Percentiles rank a stretch among this genome's conserved stretches.
Evolutionary conservation across 2,797 vertebrate genomes (phyloP).

Genomic region (Enteromius paludinosus): DNA sequence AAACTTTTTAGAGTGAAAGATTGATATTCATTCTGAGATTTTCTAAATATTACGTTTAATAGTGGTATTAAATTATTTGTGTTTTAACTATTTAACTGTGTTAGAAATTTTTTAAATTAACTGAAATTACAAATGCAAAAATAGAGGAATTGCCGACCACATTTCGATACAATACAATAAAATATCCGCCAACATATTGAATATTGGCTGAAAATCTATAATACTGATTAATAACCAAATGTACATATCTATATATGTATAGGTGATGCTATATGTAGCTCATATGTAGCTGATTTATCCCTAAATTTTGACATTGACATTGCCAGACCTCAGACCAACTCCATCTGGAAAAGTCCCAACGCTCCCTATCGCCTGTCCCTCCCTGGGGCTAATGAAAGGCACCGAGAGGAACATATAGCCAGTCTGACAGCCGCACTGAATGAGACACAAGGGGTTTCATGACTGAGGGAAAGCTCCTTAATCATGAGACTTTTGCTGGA

Average conservation of each 20-base stretch:
- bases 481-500: conserved; percentile 33
- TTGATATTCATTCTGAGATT: too few species aligned
- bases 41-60: too few species aligned
- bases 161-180: not conserved
- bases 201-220: not conserved
- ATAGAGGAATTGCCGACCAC: too few species aligned
- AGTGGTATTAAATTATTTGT: too few species aligned
- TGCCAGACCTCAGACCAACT: not conserved
- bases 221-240: not conserved
- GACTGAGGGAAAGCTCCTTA: conserved; percentile 30
- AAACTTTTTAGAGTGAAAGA: too few species aligned
- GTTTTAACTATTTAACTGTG: too few species aligned
- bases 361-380: not conserved
- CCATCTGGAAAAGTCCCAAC: not conserved
- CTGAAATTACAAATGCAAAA: too few species aligned
- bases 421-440: conserved; percentile 40
- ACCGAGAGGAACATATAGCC: conserved; percentile 49
- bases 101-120: too few species aligned
- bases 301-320: conserved; percentile 4
- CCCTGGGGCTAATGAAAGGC: conserved; percentile 47
- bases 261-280: not conserved
- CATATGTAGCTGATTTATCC: not conserved
- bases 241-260: not conserved
- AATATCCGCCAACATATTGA: not conserved
- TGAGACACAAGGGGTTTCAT: conserved; percentile 51